Percentiles rank a stretch among this genome's conserved stretches.
These are phyloP conservation scores for Globia sparganii DNA, from an alignment of 2,888 invertebrate genomes.

Conservation along the genomic window DNA sequence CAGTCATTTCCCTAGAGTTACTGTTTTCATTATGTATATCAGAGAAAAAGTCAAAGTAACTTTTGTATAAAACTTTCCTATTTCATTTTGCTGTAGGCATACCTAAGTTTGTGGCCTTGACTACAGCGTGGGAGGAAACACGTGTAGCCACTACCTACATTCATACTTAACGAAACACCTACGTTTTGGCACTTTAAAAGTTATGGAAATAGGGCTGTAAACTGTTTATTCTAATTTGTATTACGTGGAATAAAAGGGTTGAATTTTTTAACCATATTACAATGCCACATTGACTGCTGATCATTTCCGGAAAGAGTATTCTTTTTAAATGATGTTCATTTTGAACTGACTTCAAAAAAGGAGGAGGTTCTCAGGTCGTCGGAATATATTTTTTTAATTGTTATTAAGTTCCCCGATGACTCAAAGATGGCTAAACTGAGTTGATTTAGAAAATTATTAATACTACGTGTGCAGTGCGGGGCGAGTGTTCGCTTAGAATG, in stretches of 20 bases:
- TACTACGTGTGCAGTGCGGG: too few species aligned
- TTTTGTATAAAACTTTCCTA: slow-evolving; percentile 62
- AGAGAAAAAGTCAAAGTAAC: slow-evolving; percentile 59
- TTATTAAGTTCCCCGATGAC: background rate
- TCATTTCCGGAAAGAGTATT: background rate
- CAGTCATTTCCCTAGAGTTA: slow-evolving; percentile 41
- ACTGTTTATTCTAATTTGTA: background rate
- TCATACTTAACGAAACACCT: background rate
- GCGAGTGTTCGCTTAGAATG: too few species aligned
- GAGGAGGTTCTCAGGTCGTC: background rate
- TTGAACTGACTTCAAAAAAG: background rate
- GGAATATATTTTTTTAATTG: background rate
- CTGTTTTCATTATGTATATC: slow-evolving; percentile 64
- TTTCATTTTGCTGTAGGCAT: slow-evolving; percentile 64
- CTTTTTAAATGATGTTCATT: background rate
- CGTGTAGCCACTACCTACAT: background rate
- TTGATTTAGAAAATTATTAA: background rate
- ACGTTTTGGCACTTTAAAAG: slow-evolving; percentile 1
- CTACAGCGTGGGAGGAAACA: slow-evolving; percentile 19
- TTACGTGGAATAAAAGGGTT: background rate
- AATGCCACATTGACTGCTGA: background rate
- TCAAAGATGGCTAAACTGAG: background rate
- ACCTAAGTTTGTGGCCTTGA: slow-evolving; percentile 40
- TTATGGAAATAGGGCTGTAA: background rate
- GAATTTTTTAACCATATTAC: background rate